Percentiles rank a stretch among this genome's conserved stretches.
Conservation (phyloP, 2,888 invertebrate genomes). For the Sphinx pinastri region DNA sequence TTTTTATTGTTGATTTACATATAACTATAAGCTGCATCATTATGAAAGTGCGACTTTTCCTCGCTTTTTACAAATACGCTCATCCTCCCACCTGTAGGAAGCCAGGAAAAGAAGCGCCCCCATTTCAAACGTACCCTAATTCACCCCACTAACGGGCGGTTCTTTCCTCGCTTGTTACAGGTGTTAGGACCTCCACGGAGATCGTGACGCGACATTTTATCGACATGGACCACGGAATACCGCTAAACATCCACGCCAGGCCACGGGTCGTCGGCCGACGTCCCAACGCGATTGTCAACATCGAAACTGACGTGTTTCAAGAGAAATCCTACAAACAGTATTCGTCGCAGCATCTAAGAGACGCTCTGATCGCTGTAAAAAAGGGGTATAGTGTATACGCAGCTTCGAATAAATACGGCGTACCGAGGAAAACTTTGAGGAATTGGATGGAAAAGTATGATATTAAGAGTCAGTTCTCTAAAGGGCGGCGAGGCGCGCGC, state of each 20-base stretch:
- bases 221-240: conserved; percentile 76
- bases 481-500: conserved; percentile 73
- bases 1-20: no score
- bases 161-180: conserved; percentile 81
- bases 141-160: conserved; percentile 61
- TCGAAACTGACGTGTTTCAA: conserved; percentile 78
- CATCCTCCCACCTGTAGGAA: conserved; percentile 66
- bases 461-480: conserved; percentile 81
- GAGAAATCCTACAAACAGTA: conserved; percentile 82
- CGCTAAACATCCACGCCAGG: conserved; percentile 73
- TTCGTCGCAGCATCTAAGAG: conserved; percentile 77
- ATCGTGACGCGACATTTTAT: conserved; percentile 80
- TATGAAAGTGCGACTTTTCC: conserved; percentile 72
- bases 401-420: conserved; percentile 82
- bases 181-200: conserved; percentile 76
- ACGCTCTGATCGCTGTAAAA: conserved; percentile 79
- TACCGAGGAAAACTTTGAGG: conserved; percentile 81
- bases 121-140: conserved; percentile 25
- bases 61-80: conserved; percentile 67
- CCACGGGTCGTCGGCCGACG: conserved; percentile 73
- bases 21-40: neutral
- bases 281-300: conserved; percentile 76
- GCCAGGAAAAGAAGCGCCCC: conserved; percentile 82
- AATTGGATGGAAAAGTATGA: conserved; percentile 85
- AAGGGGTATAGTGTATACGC: conserved; percentile 83